These are phyloP conservation scores for Azemiops feae DNA, from an alignment of 2,113 vertebrate species.

Conservation along the genomic window DNA sequence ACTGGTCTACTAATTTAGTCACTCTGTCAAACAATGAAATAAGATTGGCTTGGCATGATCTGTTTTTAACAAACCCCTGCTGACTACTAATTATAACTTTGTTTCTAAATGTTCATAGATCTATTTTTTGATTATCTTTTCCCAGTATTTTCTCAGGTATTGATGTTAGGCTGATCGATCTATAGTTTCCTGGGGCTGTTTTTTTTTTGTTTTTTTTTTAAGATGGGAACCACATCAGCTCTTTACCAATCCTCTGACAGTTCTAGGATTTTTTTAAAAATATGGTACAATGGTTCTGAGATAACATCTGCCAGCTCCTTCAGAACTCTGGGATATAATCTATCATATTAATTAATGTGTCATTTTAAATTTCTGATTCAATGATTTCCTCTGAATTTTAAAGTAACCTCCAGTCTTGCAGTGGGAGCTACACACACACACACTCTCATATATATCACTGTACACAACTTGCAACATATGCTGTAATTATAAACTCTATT, in stretches of 20 bases:
- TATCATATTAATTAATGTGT: neutral
- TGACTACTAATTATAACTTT: neutral
- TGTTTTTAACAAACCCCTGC: too few relatives aligned
- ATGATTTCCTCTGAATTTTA: neutral
- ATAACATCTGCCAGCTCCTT: neutral
- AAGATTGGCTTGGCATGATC: neutral
- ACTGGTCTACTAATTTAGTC: neutral
- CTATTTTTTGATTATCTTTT: neutral
- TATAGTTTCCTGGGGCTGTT: neutral
- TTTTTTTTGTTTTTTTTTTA: accelerated
- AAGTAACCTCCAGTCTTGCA: neutral
- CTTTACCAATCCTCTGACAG: neutral
- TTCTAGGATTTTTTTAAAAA: neutral
- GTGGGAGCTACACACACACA: neutral
- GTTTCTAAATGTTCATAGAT: neutral
- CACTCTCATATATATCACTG: neutral
- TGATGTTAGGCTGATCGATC: neutral
- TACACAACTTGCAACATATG: neutral
- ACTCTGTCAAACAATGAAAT: neutral
- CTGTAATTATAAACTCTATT: neutral
- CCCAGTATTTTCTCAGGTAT: neutral
- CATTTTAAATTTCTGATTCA: neutral
- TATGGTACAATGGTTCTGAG: neutral
- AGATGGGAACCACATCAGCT: neutral
- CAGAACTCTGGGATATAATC: neutral